A percentile compares a stretch with the other conserved stretches of the same genome.
Conservation (phyloP, 2,888 invertebrate species). For the Subacronicta megacephala region DNA sequence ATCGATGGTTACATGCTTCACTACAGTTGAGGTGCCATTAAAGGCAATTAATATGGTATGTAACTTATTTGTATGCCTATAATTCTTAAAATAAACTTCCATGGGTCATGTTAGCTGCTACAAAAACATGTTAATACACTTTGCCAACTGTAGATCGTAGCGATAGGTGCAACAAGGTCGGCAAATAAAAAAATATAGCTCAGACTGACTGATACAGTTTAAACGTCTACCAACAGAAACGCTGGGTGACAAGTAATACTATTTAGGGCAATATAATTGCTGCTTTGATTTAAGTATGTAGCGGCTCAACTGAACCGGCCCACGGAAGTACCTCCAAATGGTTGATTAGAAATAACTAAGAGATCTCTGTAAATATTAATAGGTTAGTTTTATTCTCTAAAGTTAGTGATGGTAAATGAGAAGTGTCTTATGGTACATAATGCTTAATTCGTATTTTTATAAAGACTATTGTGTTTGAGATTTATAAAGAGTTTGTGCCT, state of each 20-base stretch:
- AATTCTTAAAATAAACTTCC: not conserved
- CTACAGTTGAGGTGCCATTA: too few species aligned
- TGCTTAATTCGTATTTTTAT: constrained; percentile 79
- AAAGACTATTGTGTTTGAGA: constrained; percentile 67
- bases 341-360: constrained; percentile 53
- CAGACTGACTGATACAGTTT: too few species aligned
- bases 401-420: constrained; percentile 58
- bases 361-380: constrained; percentile 68
- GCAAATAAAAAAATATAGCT: too few species aligned
- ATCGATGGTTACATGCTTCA: too few species aligned
- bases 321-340: constrained; percentile 16
- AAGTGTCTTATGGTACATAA: constrained; percentile 78
- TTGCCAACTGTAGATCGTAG: too few species aligned
- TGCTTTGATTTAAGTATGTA: too few species aligned
- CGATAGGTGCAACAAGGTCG: too few species aligned
- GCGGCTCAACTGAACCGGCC: not conserved
- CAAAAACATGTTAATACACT: too few species aligned
- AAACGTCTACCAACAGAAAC: too few species aligned
- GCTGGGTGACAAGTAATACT: too few species aligned
- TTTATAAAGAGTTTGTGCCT: constrained; percentile 57
- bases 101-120: not conserved
- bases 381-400: constrained; percentile 57
- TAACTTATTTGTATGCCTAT: not conserved
- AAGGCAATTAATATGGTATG: not conserved
- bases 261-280: too few species aligned